Evolutionary conservation across 2,113 vertebrate genomes (phyloP).

Genomic region (Dinomys branickii): DNA sequence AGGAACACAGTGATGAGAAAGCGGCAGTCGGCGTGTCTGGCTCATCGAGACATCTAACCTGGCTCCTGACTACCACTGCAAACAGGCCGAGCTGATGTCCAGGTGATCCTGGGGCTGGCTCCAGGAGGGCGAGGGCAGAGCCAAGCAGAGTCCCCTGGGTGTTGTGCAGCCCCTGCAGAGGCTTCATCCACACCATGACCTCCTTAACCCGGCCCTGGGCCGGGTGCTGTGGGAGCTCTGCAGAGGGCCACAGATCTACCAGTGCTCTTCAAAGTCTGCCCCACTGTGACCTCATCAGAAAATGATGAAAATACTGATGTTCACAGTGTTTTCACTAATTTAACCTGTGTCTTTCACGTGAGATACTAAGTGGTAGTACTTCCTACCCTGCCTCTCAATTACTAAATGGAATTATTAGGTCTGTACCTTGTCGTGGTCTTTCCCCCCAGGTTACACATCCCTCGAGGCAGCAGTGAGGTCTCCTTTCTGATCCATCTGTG

Average conservation of each 20-base stretch:
- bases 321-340: background rate
- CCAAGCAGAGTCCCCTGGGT: background rate
- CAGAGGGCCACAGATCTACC: background rate
- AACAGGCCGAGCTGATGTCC: background rate
- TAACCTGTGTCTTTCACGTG: background rate
- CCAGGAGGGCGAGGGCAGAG: fast-evolving
- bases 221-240: fast-evolving
- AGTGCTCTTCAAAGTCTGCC: background rate
- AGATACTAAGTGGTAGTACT: background rate
- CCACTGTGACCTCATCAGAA: background rate
- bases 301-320: background rate
- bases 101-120: background rate
- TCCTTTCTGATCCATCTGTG: background rate
- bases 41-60: background rate
- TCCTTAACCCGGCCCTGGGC: too few relatives aligned
- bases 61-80: background rate
- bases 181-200: background rate
- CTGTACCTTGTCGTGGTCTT: background rate
- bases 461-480: background rate
- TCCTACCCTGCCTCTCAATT: background rate
- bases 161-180: background rate
- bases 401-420: background rate
- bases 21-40: background rate
- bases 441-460: background rate
- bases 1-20: background rate